A percentile compares a stretch with the other conserved stretches of the same genome.
Evolutionary conservation across 2,113 vertebrate genomes (phyloP).

Genomic region (Catharus fuscescens): DNA sequence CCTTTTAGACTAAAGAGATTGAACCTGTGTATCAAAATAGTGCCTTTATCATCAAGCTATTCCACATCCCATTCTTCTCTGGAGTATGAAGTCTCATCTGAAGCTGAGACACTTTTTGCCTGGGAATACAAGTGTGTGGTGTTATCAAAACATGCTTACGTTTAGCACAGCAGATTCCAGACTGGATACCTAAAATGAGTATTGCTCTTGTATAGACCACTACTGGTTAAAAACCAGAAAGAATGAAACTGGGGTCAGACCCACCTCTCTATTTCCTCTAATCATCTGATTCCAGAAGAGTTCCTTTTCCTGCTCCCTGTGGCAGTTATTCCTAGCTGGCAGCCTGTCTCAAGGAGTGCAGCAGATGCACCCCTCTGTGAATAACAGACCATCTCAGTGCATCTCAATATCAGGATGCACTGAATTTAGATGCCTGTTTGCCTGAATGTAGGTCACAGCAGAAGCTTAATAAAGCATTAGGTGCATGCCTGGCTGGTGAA

Average conservation of each 20-base stretch:
- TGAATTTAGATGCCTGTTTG: neutral
- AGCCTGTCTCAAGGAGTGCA: neutral
- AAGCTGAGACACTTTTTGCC: neutral
- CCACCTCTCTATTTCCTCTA: neutral
- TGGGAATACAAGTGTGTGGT: neutral
- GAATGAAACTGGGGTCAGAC: neutral
- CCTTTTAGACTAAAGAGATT: neutral
- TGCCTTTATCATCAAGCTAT: neutral
- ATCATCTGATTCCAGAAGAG: neutral
- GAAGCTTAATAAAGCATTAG: neutral
- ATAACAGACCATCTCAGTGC: neutral
- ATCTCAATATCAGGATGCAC: neutral
- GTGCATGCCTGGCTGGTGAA: neutral
- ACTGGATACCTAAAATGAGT: neutral
- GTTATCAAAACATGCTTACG: neutral
- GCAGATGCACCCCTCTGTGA: neutral
- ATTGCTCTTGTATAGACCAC: neutral
- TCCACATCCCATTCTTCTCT: neutral
- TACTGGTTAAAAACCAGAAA: neutral
- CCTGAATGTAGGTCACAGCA: neutral
- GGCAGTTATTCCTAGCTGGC: neutral
- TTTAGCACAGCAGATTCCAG: neutral
- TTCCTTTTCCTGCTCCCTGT: neutral
- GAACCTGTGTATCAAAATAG: neutral
- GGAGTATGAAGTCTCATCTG: neutral